A percentile compares a stretch with the other conserved stretches of the same genome.
These are phyloP conservation scores for Platichthys flesus DNA, from an alignment of 2,113 vertebrate genomes.

Conservation along the genomic window DNA sequence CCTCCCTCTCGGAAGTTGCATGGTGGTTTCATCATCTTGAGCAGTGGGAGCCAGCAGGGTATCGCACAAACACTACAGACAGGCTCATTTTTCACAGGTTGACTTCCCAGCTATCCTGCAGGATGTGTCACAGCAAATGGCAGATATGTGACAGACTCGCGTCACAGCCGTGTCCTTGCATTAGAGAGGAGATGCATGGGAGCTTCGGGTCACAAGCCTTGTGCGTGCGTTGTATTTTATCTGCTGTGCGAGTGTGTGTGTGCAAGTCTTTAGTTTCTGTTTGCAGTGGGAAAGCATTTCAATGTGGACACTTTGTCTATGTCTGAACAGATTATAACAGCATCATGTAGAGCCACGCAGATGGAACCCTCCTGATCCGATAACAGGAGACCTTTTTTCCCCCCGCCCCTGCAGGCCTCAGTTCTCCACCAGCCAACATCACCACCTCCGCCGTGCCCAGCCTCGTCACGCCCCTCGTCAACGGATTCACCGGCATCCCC, in stretches of 20 bases:
- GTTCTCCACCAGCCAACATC: slow-evolving; percentile 93
- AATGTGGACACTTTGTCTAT: slow-evolving; percentile 11
- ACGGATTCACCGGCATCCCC: slow-evolving; percentile 93
- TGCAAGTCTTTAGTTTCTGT: slow-evolving; percentile 19
- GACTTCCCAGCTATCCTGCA: slow-evolving; percentile 75
- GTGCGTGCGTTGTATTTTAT: slow-evolving; percentile 8
- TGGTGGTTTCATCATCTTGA: slow-evolving; percentile 81
- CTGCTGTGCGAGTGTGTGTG: background rate
- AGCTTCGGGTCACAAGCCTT: slow-evolving; percentile 42
- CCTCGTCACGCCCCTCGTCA: slow-evolving; percentile 92
- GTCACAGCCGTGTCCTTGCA: slow-evolving; percentile 74
- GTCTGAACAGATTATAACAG: background rate
- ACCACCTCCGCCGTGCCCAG: slow-evolving; percentile 91
- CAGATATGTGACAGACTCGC: slow-evolving; percentile 74
- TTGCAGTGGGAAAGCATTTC: slow-evolving; percentile 13
- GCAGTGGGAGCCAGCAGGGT: slow-evolving; percentile 77
- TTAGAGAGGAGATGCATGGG: slow-evolving; percentile 65
- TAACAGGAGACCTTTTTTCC: slow-evolving; percentile 13
- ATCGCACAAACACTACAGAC: slow-evolving; percentile 76
- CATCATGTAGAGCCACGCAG: background rate
- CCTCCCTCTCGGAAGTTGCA: slow-evolving; percentile 72
- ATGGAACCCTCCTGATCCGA: slow-evolving; percentile 6
- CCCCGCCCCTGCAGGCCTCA: slow-evolving; percentile 87
- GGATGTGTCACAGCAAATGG: slow-evolving; percentile 72
- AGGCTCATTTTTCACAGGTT: slow-evolving; percentile 81